Evolutionary conservation across 2,113 vertebrate species (phyloP).

Genomic region (Nothobranchius furzeri): DNA sequence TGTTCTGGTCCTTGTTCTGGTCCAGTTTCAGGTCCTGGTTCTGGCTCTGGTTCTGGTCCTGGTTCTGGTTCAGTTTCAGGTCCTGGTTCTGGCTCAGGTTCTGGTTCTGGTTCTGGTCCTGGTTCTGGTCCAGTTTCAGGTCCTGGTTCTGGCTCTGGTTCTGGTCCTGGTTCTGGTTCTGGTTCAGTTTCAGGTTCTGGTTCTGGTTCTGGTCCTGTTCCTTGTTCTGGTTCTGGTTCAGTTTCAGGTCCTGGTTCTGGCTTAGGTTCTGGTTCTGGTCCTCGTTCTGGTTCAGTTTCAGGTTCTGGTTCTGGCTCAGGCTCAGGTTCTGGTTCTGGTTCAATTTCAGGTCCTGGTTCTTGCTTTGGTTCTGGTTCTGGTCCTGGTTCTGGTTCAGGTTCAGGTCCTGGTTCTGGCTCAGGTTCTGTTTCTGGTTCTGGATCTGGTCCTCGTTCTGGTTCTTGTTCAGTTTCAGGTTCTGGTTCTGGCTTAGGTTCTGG

Average conservation of each 20-base stretch:
- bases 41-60: neutral
- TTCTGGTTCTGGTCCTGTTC: neutral
- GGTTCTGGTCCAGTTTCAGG: too few relatives aligned
- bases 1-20: neutral
- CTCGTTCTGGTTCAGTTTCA: neutral
- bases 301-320: too few relatives aligned
- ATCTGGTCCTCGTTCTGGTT: too few relatives aligned
- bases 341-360: neutral
- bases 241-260: neutral
- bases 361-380: too few relatives aligned
- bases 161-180: too few relatives aligned
- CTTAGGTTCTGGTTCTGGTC: too few relatives aligned
- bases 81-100: too few relatives aligned
- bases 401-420: neutral
- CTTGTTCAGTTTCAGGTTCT: neutral
- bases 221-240: neutral
- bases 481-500: neutral
- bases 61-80: neutral
- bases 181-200: neutral
- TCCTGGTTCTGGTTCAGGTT: neutral
- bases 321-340: neutral
- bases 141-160: too few relatives aligned
- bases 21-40: neutral
- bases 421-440: too few relatives aligned
- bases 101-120: neutral